phyloP scores from a whole-genome alignment of 2,797 vertebrate species.

The Tokudaia tokunoshimensis region DNA sequence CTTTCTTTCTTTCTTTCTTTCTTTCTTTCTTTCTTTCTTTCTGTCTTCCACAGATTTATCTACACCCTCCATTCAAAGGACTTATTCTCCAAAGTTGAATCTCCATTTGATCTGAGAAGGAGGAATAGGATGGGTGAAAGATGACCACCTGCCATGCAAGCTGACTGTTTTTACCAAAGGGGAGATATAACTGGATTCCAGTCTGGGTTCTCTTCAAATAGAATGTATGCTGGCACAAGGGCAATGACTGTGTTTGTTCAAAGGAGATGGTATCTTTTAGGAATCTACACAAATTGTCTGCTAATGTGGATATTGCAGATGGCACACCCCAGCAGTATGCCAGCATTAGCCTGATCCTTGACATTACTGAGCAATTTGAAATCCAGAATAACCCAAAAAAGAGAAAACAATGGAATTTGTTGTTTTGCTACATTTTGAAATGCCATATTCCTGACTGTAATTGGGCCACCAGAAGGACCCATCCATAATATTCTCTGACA shows the following conservation, averaged over 20 bases:
- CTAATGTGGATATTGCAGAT: background rate
- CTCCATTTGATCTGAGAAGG: background rate
- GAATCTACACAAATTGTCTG: background rate
- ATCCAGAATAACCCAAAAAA: background rate
- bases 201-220: background rate
- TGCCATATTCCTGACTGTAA: conserved; percentile 41
- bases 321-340: background rate
- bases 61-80: background rate
- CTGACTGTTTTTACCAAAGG: background rate
- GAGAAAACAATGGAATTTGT: conserved; percentile 2
- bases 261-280: background rate
- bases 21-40: no score
- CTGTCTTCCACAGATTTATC: background rate
- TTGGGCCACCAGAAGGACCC: background rate
- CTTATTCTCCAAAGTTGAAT: background rate
- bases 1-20: no score
- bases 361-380: background rate
- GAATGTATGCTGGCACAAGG: background rate
- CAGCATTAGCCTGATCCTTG: background rate
- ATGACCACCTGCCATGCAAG: background rate
- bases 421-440: conserved; percentile 24
- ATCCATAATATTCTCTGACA: background rate
- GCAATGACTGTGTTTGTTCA: background rate
- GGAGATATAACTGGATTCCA: background rate
- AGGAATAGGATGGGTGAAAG: no score